Evolutionary conservation across 2,888 invertebrate genomes (phyloP), one percentile per base, ranked within the genome.

Genomic region (Allolobophora icterica): DNA sequence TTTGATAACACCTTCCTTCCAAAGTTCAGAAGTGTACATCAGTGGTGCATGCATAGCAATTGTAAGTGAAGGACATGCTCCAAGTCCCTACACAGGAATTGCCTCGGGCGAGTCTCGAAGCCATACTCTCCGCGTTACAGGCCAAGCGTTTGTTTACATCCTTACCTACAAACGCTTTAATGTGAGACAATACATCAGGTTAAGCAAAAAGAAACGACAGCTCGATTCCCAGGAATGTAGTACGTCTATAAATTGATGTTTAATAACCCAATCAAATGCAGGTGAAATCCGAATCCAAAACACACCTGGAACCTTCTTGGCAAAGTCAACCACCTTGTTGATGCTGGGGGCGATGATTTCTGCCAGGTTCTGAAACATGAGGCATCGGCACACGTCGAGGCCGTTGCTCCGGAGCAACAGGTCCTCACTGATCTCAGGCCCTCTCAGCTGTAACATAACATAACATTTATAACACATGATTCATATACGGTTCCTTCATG

Each of bases 321-420:
- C 98, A 95, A 99, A 99, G 95, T 99, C 99, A 52, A 99, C 99
- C 93, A 99, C 97, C 95, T 97, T 97, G 94, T 98, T 98, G 91
- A 99, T 98, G 94, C 97, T 97, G 15, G 98, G 98, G 24, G 98
- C 98, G 94, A 98, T 97, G 92, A 97, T 97, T 90, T 96, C 95
- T 30, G 98, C 98, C 94, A 98, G 97, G 94, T 97, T 94, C 95
- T 98, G 97, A 98, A 98, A 99, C 95, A 98, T 96, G 96, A 97
- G 45, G 58, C 92, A 92, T 30, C 92, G 84, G 33, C 90, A 84
- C 2, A 33, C 83, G 19, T 92, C 91, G 6, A 89, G 89, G 34
- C 89, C 52, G 19, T 42, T 42, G 40, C 19, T 52, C 45, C 89
- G 17, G 17, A 34, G 33, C n/a, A 90, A 8, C 24, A 45, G 83